These are phyloP conservation scores for Psococerastis gibbosa DNA, from an alignment of 2,888 invertebrate species.

Conservation along the genomic window DNA sequence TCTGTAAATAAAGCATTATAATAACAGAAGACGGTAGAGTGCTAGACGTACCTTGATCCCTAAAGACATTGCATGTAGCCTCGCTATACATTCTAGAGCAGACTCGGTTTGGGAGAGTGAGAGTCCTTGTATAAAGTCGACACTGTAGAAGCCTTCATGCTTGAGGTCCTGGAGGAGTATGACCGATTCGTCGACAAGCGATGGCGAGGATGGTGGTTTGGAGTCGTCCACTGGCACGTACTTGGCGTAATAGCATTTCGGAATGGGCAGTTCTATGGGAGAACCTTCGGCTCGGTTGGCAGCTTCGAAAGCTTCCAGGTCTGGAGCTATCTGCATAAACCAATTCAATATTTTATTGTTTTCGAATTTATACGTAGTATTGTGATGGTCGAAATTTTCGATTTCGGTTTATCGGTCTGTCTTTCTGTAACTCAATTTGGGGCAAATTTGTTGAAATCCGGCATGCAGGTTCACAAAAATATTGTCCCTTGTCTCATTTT, in stretches of 20 bases:
- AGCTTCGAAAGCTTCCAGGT: slow-evolving; percentile 30
- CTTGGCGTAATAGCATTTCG: slow-evolving; percentile 46
- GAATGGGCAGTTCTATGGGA: slow-evolving; percentile 38
- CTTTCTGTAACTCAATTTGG: too few relatives aligned
- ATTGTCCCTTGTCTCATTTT: too few relatives aligned
- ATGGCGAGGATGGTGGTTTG: slow-evolving; percentile 24
- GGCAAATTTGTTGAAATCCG: too few relatives aligned
- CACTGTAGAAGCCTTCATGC: slow-evolving; percentile 42
- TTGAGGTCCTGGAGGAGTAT: slow-evolving; percentile 54
- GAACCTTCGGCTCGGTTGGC: slow-evolving; percentile 23
- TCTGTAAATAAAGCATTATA: too few relatives aligned
- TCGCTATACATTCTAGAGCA: slow-evolving; percentile 50
- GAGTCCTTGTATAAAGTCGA: slow-evolving; percentile 48
- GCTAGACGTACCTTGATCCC: slow-evolving; percentile 33
- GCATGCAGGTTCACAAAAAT: too few relatives aligned
- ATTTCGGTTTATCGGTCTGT: too few relatives aligned
- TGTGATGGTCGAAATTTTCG: too few relatives aligned
- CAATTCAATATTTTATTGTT: too few relatives aligned
- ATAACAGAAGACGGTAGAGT: too few relatives aligned
- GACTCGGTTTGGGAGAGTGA: slow-evolving; percentile 42
- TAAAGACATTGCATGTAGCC: slow-evolving; percentile 52
- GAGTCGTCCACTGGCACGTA: slow-evolving; percentile 32
- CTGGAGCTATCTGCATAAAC: slow-evolving; percentile 51
- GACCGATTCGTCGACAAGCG: slow-evolving; percentile 32
- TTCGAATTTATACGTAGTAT: too few relatives aligned